A percentile compares a stretch with the other conserved stretches of the same genome.
These are phyloP conservation scores for Dermochelys coriacea DNA, from an alignment of 2,797 vertebrate species.

Conservation along the genomic window DNA sequence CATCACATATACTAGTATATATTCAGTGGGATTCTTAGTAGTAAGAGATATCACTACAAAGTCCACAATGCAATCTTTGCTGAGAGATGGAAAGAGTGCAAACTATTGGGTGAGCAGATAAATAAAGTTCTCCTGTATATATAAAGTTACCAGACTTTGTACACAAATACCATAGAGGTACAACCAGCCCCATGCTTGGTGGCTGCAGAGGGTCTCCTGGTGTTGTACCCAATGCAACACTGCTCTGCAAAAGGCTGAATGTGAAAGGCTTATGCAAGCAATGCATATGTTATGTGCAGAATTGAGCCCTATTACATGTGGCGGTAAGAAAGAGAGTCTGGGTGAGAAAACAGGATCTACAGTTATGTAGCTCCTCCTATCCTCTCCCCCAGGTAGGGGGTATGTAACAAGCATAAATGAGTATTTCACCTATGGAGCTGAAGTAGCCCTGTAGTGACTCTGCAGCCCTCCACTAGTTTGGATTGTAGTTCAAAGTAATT, in stretches of 20 bases:
- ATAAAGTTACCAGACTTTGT: background rate
- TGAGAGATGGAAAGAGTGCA: background rate
- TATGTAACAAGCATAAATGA: background rate
- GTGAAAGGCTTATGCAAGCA: background rate
- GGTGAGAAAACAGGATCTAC: background rate
- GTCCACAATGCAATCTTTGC: no score
- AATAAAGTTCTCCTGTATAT: background rate
- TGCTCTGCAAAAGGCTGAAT: background rate
- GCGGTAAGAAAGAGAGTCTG: background rate
- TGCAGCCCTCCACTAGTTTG: background rate
- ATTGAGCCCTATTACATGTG: background rate
- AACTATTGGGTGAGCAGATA: background rate
- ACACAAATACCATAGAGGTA: background rate
- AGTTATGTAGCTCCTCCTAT: background rate
- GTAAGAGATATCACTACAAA: no score
- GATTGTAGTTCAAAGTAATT: background rate
- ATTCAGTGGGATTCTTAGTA: no score
- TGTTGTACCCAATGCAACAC: background rate
- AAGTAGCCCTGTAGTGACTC: background rate
- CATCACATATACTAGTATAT: no score
- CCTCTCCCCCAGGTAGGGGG: background rate
- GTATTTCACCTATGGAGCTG: rapidly evolving
- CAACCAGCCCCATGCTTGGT: background rate
- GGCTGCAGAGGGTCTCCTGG: background rate
- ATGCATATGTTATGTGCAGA: background rate